Evolutionary conservation across 1,140 invertebrate genomes (phyloP), one percentile per base, ranked within the genome.

Genomic region (Prorops nasuta): DNA sequence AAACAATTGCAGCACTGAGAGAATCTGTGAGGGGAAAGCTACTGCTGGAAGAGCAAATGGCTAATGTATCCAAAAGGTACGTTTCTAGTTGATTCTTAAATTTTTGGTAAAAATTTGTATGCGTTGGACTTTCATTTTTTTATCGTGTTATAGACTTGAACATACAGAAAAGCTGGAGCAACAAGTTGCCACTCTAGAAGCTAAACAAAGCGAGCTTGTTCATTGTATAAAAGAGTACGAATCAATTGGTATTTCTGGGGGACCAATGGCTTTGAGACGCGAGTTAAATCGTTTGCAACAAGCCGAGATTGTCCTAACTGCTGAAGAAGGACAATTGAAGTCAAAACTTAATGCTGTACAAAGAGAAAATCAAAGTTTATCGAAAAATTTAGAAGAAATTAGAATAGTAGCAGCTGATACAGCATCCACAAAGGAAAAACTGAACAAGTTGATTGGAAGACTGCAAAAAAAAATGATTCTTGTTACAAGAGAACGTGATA

Each of bases 401-500:
- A 76, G 72, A 37, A 74, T 67, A 45, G 44, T 70, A 8, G 65
- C 63, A 2, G 49, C 55, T 0, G 70, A 76, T 12, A 64, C 66
- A 46, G 65, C 66, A 0, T 52, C 8, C 6, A 68, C 69, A 0
- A 63, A 63, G 14, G 73, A 77, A 17, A 68, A 77, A 51, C 52
- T 79, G 20, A 77, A 69, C 21, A 77, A 76, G 20, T 61, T 80
- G 1, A 64, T 80, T 14, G 77, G 73, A 38, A 71, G 80, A 35
- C 49, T 81, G 3, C 79, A 82, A 37, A 77, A 79, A 24, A 84
- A 82, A 61, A 67, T 82, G 48, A 56, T 83, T 3, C 78, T 89
- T 9, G 81, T 92, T 0, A 86, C 86, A 1, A 83, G 89, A 41
- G 89, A 91, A 69, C 78, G 90, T 41, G 90, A 93, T 58, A 87